phyloP scores from a whole-genome alignment of 1,140 invertebrate genomes.

The Conopomorpha cramerella region DNA sequence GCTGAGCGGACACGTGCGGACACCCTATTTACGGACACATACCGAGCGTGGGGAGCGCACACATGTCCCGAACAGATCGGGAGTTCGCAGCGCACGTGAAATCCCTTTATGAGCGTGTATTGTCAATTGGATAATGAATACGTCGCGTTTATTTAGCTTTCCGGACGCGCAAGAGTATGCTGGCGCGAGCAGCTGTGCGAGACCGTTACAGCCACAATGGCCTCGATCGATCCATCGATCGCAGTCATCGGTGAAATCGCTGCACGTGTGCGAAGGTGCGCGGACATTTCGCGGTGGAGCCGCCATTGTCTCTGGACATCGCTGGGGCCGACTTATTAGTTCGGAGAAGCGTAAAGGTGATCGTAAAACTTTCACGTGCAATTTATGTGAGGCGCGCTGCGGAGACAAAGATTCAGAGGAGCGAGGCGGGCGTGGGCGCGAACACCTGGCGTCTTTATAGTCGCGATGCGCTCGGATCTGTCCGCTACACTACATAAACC shows the following conservation, averaged over 20 bases:
- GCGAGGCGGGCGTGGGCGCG: slow-evolving; percentile 29
- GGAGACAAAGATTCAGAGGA: slow-evolving; percentile 49
- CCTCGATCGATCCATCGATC: slow-evolving; percentile 50
- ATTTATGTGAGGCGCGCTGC: slow-evolving; percentile 35
- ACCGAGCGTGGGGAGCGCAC: slow-evolving; percentile 47
- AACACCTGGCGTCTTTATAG: slow-evolving; percentile 42
- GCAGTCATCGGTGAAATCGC: slow-evolving; percentile 47
- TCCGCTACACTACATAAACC: too few species aligned
- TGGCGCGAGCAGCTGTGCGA: slow-evolving; percentile 50
- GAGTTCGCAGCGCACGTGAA: slow-evolving; percentile 55
- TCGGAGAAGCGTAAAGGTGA: slow-evolving; percentile 45
- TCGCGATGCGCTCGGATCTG: not conserved
- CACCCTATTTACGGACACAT: slow-evolving; percentile 56
- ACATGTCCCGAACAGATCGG: slow-evolving; percentile 52
- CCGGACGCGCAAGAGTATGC: too few species aligned
- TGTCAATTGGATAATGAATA: slow-evolving; percentile 49
- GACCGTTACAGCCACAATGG: slow-evolving; percentile 55
- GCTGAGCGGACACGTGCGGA: slow-evolving; percentile 55
- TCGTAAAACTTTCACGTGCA: slow-evolving; percentile 57
- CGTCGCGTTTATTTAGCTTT: slow-evolving; percentile 56
- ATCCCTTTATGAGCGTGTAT: slow-evolving; percentile 54
- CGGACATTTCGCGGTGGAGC: slow-evolving; percentile 31
- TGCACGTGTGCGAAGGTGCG: slow-evolving; percentile 47
- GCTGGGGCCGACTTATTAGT: slow-evolving; percentile 24
- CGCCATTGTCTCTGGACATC: slow-evolving; percentile 28